phyloP scores from a whole-genome alignment of 1,140 invertebrate species.

The Ceratina calcarata region DNA sequence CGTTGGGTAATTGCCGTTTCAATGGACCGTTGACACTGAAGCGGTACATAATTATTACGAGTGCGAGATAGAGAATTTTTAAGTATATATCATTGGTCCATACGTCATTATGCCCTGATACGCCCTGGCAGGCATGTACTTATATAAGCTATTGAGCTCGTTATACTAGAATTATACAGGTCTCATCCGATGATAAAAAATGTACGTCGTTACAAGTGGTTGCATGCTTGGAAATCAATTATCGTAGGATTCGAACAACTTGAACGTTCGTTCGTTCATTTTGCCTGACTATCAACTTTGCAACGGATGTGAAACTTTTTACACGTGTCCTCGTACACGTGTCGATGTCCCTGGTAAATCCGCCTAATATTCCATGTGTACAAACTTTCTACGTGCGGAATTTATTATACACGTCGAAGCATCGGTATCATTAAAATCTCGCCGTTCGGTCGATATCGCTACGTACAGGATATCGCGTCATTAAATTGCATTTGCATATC shows the following conservation, averaged over 20 bases:
- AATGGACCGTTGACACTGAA: not conserved
- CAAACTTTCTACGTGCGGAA: conserved; percentile 10
- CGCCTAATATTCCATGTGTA: conserved; percentile 28
- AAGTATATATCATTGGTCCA: not conserved
- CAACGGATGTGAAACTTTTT: too few species aligned
- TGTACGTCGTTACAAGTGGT: too few species aligned
- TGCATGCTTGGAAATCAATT: too few species aligned
- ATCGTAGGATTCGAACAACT: too few species aligned
- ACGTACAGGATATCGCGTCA: conserved; percentile 71
- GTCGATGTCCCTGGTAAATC: too few species aligned
- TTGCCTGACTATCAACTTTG: too few species aligned
- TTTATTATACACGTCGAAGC: conserved; percentile 31
- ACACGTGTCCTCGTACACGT: too few species aligned
- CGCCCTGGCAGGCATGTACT: not conserved
- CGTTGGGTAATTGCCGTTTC: conserved; percentile 1
- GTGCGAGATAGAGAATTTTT: not conserved
- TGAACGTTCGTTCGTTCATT: too few species aligned
- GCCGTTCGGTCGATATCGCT: conserved; percentile 39
- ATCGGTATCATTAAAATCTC: conserved; percentile 56
- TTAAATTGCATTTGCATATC: conserved; percentile 77
- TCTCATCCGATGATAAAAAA: too few species aligned
- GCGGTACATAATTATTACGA: conserved; percentile 8
- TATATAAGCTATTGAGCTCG: too few species aligned
- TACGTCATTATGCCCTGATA: not conserved
- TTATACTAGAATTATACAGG: too few species aligned